phyloP scores from a whole-genome alignment of 2,888 invertebrate species.

The Gibbula magus region DNA sequence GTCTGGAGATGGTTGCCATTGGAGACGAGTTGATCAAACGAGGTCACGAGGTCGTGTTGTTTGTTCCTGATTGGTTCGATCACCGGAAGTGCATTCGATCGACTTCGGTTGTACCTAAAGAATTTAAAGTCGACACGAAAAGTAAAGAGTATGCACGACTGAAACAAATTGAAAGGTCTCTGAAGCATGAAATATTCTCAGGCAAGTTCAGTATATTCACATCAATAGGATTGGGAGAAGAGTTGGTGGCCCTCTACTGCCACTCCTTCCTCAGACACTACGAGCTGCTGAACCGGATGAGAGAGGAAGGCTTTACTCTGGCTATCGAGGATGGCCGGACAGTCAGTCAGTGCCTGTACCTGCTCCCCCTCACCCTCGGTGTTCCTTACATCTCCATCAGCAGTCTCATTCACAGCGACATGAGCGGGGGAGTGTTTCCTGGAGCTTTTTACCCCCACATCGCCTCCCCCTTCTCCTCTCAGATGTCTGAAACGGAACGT shows the following conservation, averaged over 20 bases:
- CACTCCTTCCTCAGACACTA: no score
- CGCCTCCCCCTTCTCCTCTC: background rate
- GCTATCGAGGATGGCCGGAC: no score
- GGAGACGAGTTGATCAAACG: constrained; percentile 7
- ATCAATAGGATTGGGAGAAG: background rate
- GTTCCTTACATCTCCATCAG: no score
- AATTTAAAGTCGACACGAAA: background rate
- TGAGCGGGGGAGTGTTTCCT: background rate
- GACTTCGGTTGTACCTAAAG: background rate
- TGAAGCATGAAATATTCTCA: background rate
- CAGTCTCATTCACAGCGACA: no score
- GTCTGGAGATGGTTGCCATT: background rate
- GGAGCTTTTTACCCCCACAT: background rate
- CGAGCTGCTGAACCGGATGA: no score
- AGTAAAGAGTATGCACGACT: background rate
- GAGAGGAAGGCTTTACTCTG: no score
- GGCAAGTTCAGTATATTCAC: background rate
- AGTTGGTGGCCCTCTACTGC: no score
- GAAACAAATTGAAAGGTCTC: background rate
- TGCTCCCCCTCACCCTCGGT: no score
- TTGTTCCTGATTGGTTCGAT: background rate
- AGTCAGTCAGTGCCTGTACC: no score
- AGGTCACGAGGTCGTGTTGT: constrained; percentile 12
- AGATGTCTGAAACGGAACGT: background rate
- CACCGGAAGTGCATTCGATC: background rate